Percentiles rank a stretch among this genome's conserved stretches.
These are phyloP conservation scores for Pasiphila rectangulata DNA, from an alignment of 2,888 invertebrate species.

Conservation along the genomic window DNA sequence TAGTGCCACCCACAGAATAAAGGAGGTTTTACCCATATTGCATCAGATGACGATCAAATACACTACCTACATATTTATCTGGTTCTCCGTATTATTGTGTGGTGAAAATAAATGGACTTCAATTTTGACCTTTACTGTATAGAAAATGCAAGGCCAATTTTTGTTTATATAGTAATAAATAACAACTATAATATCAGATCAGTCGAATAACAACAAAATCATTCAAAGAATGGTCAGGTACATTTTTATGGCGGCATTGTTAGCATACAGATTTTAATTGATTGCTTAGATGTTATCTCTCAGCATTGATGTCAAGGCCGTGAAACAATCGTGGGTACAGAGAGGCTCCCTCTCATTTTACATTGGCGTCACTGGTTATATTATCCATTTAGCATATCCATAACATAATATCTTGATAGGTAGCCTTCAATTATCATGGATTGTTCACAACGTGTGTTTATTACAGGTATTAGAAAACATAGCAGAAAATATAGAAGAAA, in stretches of 20 bases:
- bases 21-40: too few relatives aligned
- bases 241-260: constrained; percentile 60
- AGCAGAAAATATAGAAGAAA: constrained; percentile 90
- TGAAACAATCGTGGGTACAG: constrained; percentile 56
- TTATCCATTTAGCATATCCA: constrained; percentile 16
- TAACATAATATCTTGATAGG: constrained; percentile 20
- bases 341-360: constrained; percentile 48
- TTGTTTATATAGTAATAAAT: too few relatives aligned
- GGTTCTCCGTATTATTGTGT: too few relatives aligned
- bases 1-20: too few relatives aligned
- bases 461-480: constrained; percentile 87
- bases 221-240: constrained; percentile 19
- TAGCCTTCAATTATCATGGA: constrained; percentile 9
- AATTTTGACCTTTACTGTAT: too few relatives aligned
- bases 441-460: constrained; percentile 1
- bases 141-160: too few relatives aligned
- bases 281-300: constrained; percentile 64
- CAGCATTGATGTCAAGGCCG: constrained; percentile 69
- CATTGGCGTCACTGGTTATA: constrained; percentile 40
- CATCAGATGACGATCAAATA: too few relatives aligned
- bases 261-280: constrained; percentile 57
- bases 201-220: too few relatives aligned
- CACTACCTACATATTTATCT: too few relatives aligned
- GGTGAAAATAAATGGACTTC: too few relatives aligned
- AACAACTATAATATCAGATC: too few relatives aligned